Evolutionary conservation across 2,888 invertebrate species (phyloP), one percentile per base, ranked within the genome.

Genomic region (Holacanthella duospinosa): DNA sequence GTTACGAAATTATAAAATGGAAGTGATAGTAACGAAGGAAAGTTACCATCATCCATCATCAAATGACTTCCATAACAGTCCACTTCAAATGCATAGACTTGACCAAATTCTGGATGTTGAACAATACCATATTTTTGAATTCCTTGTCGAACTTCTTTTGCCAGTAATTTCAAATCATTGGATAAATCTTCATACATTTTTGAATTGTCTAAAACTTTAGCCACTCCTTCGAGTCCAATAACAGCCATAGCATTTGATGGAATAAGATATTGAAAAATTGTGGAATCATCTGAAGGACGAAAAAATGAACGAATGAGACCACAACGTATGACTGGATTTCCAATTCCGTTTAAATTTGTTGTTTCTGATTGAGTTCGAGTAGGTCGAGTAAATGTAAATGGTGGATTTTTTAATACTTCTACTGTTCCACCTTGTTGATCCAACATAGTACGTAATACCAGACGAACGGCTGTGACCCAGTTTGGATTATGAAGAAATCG

Each of bases 1-100:
- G 43, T 1, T 1, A 68, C 66, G 55, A 66, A 71, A 6, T 67
- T 68, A 43, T 69, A 71, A 58, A 64, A 66, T 3, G 71, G 67
- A 36, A 71, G 64, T 43, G 68, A 66, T 1, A 71, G 64, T 19
- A 71, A 44, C 2, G 66, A 67, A 2, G 71, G 71, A 55, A 71
- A 71, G 59, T 71, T 71, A 1, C 69, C 68, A 54, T 71, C 71
- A 55, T 71, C 71, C 69, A 69, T 69, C 29, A 71, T 68, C n/a
- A 69, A 54, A 57, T 67, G 69, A 9, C 68, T 68, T 16, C 69
- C 71, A 55, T 66, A 71, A 48, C 71, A 69, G 60, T 71, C 71
- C 1, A 71, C 69, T 63, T 71, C 71, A 62, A 64, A 71, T n/a
- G 71, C 71, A 58, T 67, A 71, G 0, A 71, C 71, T 16, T 43